Conservation (phyloP, 2,113 vertebrate genomes). For the zebrafish (Danio rerio) region DNA sequence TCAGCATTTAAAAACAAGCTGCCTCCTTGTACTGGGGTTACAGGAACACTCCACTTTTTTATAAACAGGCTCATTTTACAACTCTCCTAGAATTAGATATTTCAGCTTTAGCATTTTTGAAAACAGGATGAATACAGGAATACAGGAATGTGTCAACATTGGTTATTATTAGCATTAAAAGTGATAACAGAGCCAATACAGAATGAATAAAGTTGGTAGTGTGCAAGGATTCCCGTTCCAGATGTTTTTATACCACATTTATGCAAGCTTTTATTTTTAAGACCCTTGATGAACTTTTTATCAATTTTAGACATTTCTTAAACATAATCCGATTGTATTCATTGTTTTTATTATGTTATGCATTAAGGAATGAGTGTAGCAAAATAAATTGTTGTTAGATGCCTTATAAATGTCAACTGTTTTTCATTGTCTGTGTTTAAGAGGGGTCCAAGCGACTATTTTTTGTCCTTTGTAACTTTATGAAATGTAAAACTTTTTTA, state of each 20-base stretch:
- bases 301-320: too few relatives aligned
- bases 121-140: too few relatives aligned
- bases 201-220: background rate
- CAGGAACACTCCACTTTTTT: background rate
- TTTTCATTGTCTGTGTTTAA: slow-evolving; percentile 4
- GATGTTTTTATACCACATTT: too few relatives aligned
- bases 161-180: background rate
- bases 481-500: background rate
- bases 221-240: background rate
- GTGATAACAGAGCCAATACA: background rate
- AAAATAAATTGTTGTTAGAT: slow-evolving; percentile 2
- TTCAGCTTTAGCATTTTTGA: too few relatives aligned
- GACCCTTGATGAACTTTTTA: background rate
- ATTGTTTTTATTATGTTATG: slow-evolving; percentile 12
- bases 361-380: background rate
- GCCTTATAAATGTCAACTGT: slow-evolving; percentile 12
- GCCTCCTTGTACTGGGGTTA: background rate
- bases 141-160: background rate
- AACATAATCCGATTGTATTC: background rate
- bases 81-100: too few relatives aligned
- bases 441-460: background rate
- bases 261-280: background rate
- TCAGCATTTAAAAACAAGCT: background rate
- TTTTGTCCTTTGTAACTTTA: background rate
- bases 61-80: too few relatives aligned